phyloP scores from a whole-genome alignment of 1,140 invertebrate genomes.

The Leptestheria dahalacensis region DNA sequence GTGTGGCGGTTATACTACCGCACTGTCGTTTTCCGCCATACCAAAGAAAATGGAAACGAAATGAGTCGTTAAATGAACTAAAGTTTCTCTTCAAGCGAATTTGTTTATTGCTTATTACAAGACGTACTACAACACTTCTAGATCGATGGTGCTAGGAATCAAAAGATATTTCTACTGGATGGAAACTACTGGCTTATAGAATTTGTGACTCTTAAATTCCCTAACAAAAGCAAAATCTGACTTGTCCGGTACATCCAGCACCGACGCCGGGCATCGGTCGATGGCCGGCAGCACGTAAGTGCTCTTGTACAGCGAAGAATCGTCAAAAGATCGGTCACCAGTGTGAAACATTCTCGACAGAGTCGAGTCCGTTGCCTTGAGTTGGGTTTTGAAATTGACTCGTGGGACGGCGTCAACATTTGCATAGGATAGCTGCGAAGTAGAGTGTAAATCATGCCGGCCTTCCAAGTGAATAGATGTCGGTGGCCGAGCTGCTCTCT shows the following conservation, averaged over 20 bases:
- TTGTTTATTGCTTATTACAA: neutral
- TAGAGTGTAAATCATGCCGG: neutral
- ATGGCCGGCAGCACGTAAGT: conserved; percentile 5
- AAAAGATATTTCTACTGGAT: neutral
- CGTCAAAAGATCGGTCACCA: neutral
- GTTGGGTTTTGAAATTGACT: neutral
- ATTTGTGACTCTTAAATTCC: conserved; percentile 2
- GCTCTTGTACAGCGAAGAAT: conserved; percentile 4
- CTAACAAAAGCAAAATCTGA: neutral
- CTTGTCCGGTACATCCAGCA: neutral
- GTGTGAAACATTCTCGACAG: neutral
- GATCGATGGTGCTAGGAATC: neutral
- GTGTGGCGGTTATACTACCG: too few species aligned
- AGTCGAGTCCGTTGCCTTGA: neutral
- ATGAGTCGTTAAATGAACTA: too few species aligned
- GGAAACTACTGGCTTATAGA: neutral
- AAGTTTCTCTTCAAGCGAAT: neutral
- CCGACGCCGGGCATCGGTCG: neutral
- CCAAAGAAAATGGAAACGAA: too few species aligned
- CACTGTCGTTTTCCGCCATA: too few species aligned
- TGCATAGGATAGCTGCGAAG: neutral
- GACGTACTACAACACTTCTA: neutral
- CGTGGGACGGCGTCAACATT: neutral
- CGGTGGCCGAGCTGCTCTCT: neutral
- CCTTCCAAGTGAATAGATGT: neutral